A percentile compares a stretch with the other conserved stretches of the same genome.
phyloP scores from a whole-genome alignment of 2,888 invertebrate species.

The Phengaris arion region DNA sequence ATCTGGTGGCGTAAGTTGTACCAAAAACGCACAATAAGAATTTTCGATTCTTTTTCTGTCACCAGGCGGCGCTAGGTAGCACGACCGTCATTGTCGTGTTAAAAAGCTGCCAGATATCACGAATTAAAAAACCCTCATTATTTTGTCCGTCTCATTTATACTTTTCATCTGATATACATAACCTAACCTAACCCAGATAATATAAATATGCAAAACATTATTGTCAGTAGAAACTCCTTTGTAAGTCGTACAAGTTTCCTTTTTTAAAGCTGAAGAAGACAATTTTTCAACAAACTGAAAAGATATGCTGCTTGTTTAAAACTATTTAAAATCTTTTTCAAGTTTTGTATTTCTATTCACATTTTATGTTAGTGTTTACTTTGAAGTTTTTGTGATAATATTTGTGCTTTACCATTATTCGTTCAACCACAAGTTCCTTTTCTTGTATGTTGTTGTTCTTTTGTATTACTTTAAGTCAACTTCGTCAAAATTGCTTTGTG shows the following conservation, averaged over 20 bases:
- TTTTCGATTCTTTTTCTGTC: too few species aligned
- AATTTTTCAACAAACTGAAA: constrained; percentile 5
- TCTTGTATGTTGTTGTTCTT: neutral
- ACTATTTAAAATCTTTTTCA: constrained; percentile 4
- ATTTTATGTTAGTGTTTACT: neutral
- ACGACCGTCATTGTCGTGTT: too few species aligned
- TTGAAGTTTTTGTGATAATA: neutral
- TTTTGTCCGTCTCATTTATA: neutral
- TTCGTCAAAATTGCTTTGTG: neutral
- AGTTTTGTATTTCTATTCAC: neutral
- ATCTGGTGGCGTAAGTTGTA: too few species aligned
- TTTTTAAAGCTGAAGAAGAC: neutral
- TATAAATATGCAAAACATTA: constrained; percentile 4
- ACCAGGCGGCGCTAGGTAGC: too few species aligned
- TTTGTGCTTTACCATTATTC: neutral
- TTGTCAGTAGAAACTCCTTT: neutral
- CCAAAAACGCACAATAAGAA: too few species aligned
- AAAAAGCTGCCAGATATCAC: too few species aligned
- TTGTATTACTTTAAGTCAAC: neutral
- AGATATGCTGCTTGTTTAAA: constrained; percentile 1
- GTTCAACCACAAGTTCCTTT: neutral
- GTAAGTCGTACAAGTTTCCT: neutral
- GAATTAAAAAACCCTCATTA: neutral
- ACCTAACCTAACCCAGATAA: neutral
- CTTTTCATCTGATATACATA: neutral